Evolutionary conservation across 2,797 vertebrate species (phyloP).

Genomic region (Sebastes goodei): DNA sequence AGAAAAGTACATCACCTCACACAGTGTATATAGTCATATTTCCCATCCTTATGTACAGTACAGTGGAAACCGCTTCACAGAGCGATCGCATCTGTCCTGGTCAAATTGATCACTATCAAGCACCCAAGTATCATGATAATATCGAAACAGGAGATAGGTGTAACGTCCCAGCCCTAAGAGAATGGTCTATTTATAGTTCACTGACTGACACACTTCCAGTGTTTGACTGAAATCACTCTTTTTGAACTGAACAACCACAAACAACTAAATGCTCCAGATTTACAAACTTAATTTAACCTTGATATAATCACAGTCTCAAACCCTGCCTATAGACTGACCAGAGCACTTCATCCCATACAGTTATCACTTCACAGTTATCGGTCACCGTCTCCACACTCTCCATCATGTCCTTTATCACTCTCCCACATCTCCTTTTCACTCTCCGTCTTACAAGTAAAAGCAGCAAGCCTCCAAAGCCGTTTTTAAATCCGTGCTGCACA

Average conservation of each 20-base stretch:
- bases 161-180: no score
- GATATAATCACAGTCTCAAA: neutral
- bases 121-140: accelerated
- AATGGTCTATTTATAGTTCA: neutral
- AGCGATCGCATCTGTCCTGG: neutral
- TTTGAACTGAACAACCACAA: neutral
- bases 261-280: neutral
- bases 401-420: conserved; percentile 13
- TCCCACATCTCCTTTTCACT: conserved; percentile 15
- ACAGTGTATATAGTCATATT: neutral
- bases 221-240: neutral
- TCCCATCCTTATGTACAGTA: neutral
- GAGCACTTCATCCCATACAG: neutral
- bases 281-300: neutral
- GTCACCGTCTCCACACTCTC: conserved; percentile 5
- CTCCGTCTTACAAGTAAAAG: conserved; percentile 5
- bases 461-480: conserved; percentile 5
- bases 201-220: neutral
- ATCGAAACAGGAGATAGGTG: no score
- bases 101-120: neutral
- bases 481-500: conserved; percentile 7
- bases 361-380: neutral
- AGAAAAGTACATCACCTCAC: neutral
- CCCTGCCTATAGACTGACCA: neutral
- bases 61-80: neutral